phyloP scores from a whole-genome alignment of 2,888 invertebrate genomes.

The Octodonta nipae region DNA sequence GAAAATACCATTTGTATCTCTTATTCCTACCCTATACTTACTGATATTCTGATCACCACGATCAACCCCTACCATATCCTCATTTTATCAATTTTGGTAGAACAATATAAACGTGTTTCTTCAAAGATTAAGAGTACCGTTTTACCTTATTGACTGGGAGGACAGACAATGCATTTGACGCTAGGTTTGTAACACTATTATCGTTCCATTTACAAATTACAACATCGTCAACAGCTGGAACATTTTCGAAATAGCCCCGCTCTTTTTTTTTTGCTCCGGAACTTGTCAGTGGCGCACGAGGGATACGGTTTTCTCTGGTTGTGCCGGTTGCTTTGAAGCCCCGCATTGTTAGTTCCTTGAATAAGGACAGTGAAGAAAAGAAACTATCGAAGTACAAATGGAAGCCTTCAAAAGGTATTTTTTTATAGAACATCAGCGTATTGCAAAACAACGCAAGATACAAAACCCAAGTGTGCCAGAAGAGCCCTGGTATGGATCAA shows the following conservation, averaged over 20 bases:
- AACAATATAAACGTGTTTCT: neutral
- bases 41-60: neutral
- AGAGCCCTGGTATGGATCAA: slow-evolving; percentile 5
- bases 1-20: no score
- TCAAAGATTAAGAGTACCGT: neutral
- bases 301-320: neutral
- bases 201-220: slow-evolving; percentile 4
- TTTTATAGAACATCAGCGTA: slow-evolving; percentile 4
- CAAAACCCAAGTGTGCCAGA: neutral
- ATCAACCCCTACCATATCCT: neutral
- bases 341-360: neutral
- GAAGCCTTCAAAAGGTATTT: slow-evolving; percentile 2
- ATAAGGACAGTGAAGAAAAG: neutral
- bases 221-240: neutral
- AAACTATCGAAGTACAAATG: slow-evolving; percentile 7
- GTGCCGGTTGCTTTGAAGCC: neutral
- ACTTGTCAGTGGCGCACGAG: neutral
- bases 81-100: neutral
- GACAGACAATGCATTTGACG: neutral
- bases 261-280: neutral
- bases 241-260: slow-evolving; percentile 2
- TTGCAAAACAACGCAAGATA: slow-evolving; percentile 1
- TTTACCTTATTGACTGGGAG: neutral
- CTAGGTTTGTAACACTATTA: slow-evolving; percentile 1
- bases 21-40: neutral